A percentile compares a stretch with the other conserved stretches of the same genome.
Conservation (phyloP, 2,113 vertebrate species). For the Aplodontia rufa region DNA sequence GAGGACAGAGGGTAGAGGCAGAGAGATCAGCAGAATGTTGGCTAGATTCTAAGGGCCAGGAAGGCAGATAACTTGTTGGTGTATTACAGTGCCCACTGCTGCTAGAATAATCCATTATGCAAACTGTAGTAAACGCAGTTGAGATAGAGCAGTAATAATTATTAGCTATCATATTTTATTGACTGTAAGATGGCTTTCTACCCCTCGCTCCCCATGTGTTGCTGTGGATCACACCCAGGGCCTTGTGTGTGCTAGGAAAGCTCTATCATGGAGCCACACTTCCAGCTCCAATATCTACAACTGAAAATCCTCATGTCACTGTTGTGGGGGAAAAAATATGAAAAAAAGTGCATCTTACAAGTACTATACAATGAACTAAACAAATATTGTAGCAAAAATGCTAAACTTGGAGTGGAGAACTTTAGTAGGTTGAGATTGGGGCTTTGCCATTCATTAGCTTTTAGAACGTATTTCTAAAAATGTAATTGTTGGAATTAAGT, state of each 20-base stretch:
- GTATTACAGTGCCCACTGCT: neutral
- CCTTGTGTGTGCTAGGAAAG: no score
- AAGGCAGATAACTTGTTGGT: neutral
- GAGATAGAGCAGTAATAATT: neutral
- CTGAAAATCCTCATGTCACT: neutral
- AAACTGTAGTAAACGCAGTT: neutral
- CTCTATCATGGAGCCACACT: neutral
- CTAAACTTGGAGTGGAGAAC: neutral
- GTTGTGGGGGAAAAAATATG: neutral
- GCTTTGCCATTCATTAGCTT: neutral
- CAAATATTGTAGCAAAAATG: neutral
- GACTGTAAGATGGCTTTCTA: neutral
- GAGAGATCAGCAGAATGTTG: neutral
- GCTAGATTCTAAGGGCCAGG: neutral
- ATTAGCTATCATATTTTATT: neutral
- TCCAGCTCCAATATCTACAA: neutral
- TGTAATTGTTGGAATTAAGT: neutral
- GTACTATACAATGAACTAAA: neutral
- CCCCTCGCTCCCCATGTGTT: no score
- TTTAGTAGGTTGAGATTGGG: neutral
- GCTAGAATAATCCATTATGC: neutral
- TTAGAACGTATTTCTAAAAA: slow-evolving; percentile 1
- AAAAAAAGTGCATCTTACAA: neutral
- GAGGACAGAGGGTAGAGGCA: neutral
- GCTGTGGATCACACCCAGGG: neutral